Base-by-base conservation (phyloP, 2,113 vertebrate genomes). In the Salvator merianae region DNA sequence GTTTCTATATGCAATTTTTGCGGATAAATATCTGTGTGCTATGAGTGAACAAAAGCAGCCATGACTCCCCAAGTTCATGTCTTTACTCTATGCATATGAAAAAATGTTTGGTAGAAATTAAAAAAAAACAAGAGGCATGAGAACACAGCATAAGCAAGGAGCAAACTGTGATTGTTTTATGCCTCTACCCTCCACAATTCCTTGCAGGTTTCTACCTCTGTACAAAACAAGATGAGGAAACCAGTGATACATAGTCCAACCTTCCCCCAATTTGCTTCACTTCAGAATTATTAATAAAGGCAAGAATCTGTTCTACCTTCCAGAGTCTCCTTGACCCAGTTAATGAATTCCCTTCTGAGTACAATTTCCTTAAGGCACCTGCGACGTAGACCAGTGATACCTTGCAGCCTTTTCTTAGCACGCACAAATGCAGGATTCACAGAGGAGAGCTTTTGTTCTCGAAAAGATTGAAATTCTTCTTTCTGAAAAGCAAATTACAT, bases 241-340 rank as follows among this genome's bases (percentile, higher is more conserved):
- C 8, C 16, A 22, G 4, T 28, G 50, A 30, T 12, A 53, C 7
- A 34, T 8, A 76, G n/a, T 59, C 18, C 10, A 59, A 30, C 43
- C 10, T 59, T 59, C 55, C 5, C 4, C n/a, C 24, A n/a, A 53
- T 28, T 6, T 13, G 8, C 43, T 47, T 71, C 34, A 50, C 32
- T 38, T 22, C 28, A 9, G 16, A 7, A 40, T 80, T 79, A 3
- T 78, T 69, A 34, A 26, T 73, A 0, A 20, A 47, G 0, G 22
- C 0, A 62, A 77, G 69, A 36, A 88, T 86, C 34, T 12, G 7
- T 59, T 83, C 74, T 91, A 98, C 98, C 98, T 97, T 94, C 93
- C 50, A 99, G 95, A 0, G 97, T 96, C 71, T 97, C 95, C 62
- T 94, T 97, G 32, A 99, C 96, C 98, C 98, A 99, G 50, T 14